Evolutionary conservation across 2,113 vertebrate species (phyloP), one percentile per base, ranked within the genome.

Genomic region (Halcyon senegalensis): DNA sequence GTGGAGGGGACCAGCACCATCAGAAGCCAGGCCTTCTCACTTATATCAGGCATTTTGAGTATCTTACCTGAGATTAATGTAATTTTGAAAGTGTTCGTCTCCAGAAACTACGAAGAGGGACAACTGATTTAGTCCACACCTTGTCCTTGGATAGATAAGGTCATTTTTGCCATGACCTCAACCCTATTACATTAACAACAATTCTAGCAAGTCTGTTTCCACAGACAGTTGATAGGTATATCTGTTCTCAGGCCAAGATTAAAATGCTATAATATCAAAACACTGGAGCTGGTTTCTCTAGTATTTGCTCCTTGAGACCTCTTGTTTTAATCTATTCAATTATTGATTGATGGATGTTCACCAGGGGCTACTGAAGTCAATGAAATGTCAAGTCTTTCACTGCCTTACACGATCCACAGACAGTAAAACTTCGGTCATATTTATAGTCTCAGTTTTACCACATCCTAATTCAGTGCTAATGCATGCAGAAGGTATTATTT

Each of bases 231-330:
- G 43, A 37, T 70, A 67, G 60, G 59, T 62, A 51, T 3, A 43
- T 96, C 97, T 95, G 70, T 93, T 96, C 76, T 44, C 27, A 86
- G 72, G 94, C 18, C 62, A 87, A 74, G 75, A 84, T 92, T 95
- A 89, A 96, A 73, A 74, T 82, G 43, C 20, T 68, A 10, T 44
- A 41, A 62, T 87, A 55, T 4, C 68, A 89, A 66, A 48, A 55
- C 39, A 63, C 28, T 33, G 18, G 3, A 90, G 63, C 23, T 9
- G 4, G 24, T 48, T 77, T 55, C 66, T 55, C 50, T 87, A 69
- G 24, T 27, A 59, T 60, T 91, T 94, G 18, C 14, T 87, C 82
- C 81, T 89, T 66, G 58, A 68, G 31, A 73, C 16, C 2, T 69
- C 62, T 89, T 69, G 14, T 37, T 96, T 85, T 69, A 85, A 94